A percentile compares a stretch with the other conserved stretches of the same genome.
These are phyloP conservation scores for Limanda limanda DNA, from an alignment of 2,113 vertebrate species.

Conservation along the genomic window DNA sequence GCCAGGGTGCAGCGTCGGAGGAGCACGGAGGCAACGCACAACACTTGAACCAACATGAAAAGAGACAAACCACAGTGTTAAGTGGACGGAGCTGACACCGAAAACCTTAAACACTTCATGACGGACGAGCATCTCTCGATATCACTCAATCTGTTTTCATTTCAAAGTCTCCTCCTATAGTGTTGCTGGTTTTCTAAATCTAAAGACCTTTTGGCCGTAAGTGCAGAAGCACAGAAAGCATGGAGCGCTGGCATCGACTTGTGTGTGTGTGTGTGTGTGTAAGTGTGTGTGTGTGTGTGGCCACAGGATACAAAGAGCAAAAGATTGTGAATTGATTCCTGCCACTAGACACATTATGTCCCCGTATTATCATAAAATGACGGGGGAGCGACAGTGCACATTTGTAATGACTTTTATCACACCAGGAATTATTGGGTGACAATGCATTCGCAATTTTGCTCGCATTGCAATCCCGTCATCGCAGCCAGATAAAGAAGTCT, in stretches of 20 bases:
- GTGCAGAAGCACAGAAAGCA: constrained; percentile 22
- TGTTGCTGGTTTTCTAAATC: constrained; percentile 22
- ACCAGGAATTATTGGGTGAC: background rate
- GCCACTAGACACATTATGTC: background rate
- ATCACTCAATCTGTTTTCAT: constrained; percentile 29
- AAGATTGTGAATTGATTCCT: constrained; percentile 12
- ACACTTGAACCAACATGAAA: constrained; percentile 60
- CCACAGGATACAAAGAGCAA: background rate
- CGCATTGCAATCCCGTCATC: background rate
- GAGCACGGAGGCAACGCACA: constrained; percentile 17
- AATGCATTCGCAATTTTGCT: constrained; percentile 1
- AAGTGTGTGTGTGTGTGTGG: background rate
- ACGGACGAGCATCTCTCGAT: constrained; percentile 14
- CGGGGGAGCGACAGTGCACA: background rate
- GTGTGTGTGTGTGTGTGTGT: background rate
- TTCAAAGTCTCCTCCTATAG: constrained; percentile 31
- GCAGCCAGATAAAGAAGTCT: background rate
- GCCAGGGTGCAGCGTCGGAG: constrained; percentile 8
- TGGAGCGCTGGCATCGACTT: constrained; percentile 5
- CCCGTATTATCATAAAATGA: constrained; percentile 17
- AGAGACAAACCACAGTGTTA: constrained; percentile 42
- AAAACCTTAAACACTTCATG: constrained; percentile 22
- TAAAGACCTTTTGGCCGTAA: constrained; percentile 32
- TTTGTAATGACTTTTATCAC: constrained; percentile 20
- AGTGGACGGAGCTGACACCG: constrained; percentile 40